Base-by-base conservation (phyloP, 2,797 vertebrate species). In the Acanthiza pusilla region DNA sequence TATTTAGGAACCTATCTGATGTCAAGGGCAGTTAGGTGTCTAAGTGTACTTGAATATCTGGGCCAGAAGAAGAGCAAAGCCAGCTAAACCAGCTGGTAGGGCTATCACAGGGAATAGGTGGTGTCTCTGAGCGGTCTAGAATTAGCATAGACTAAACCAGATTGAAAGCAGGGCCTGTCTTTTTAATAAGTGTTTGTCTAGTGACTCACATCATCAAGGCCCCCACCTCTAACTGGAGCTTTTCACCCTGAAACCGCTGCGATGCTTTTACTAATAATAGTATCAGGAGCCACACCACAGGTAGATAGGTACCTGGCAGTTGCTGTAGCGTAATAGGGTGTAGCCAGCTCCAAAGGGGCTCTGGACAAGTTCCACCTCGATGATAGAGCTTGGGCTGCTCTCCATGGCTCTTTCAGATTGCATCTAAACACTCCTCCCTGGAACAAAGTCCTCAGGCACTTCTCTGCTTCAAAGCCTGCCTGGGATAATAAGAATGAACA, bases 401-500 rank as follows among this genome's bases (percentile, higher is more conserved):
- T 96, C 82, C 92, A 88, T 4, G 0, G 55, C 83, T 88, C 85
- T 96, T 95, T 95, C 92, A 93, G 94, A 95, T 97, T 96, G 79
- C 89, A 96, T 96, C 96, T 96, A 86, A 92, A 93, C 85, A 89
- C 94, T 94, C 94, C 94, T 96, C 93, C 95, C 95, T 91, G 89
- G 95, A 96, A 97, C 96, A 96, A 97, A 97, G 94, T 96, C 96
- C 95, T 94, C 77, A 76, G 96, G 96, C 94, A 40, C 30, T 96
- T 94, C 71, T 88, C 74, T 61, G 80, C 94, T 96, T 96, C 96
- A 96, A 97, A 96, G 93, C 67, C 65, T 7, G 30, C 53, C 85
- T 73, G 63, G 67, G 68, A 94, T 93, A 94, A 93, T 94, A 90
- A 76, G 88, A 95, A 71, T 47, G 91, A 95, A 93, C 93, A 96